phyloP scores from a whole-genome alignment of 2,888 invertebrate species.

The Dasypolia templi region DNA sequence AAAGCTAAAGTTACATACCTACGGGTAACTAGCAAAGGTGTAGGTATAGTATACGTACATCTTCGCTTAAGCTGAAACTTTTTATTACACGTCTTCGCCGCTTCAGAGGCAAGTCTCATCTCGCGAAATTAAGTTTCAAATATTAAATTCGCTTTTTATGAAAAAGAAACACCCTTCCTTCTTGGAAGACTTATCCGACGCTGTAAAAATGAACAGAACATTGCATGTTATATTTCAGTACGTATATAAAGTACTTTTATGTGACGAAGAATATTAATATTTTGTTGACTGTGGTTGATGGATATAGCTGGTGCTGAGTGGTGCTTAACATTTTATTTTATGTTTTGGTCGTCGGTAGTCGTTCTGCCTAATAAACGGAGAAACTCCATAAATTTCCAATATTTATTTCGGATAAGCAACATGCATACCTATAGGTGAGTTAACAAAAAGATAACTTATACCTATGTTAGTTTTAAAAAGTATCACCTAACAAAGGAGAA shows the following conservation, averaged over 20 bases:
- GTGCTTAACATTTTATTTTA: too few relatives aligned
- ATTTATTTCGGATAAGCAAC: too few relatives aligned
- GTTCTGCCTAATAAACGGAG: too few relatives aligned
- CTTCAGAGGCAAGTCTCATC: constrained; percentile 74
- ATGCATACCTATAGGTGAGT: too few relatives aligned
- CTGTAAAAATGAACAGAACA: constrained; percentile 49
- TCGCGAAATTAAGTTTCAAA: constrained; percentile 87
- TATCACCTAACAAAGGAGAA: too few relatives aligned
- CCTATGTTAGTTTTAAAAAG: too few relatives aligned
- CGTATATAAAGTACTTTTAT: neutral
- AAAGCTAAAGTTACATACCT: neutral
- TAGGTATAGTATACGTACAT: constrained; percentile 3
- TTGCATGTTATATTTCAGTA: constrained; percentile 11
- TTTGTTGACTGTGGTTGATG: neutral
- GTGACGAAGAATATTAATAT: neutral
- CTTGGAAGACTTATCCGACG: constrained; percentile 49
- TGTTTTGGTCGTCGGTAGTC: too few relatives aligned
- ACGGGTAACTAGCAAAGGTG: neutral
- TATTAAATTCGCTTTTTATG: constrained; percentile 85
- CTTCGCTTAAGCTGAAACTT: constrained; percentile 58
- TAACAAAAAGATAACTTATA: too few relatives aligned
- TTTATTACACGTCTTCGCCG: constrained; percentile 66
- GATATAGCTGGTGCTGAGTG: too few relatives aligned
- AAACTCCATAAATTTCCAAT: too few relatives aligned
- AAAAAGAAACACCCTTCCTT: constrained; percentile 77